Evolutionary conservation across 2,113 vertebrate genomes (phyloP).

Genomic region (Axis porcinus): DNA sequence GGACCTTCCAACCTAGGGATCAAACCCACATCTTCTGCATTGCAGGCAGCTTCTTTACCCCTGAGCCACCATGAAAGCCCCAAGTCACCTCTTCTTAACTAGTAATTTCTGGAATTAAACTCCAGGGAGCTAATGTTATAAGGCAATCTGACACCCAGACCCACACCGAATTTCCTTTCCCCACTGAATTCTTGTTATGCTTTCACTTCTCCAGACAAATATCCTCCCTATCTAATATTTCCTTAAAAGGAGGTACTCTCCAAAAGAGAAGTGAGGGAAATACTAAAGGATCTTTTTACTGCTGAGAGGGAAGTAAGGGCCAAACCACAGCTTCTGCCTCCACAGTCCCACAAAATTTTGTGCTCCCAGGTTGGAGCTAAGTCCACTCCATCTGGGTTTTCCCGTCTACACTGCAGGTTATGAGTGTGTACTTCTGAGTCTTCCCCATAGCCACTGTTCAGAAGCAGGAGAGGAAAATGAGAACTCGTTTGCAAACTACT

Average conservation of each 20-base stretch:
- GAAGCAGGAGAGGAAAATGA: background rate
- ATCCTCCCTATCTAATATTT: background rate
- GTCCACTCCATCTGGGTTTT: background rate
- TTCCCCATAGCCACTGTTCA: background rate
- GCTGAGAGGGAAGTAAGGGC: background rate
- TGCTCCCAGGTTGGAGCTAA: background rate
- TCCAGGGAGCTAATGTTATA: background rate
- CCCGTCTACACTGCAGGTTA: background rate
- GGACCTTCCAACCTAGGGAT: background rate
- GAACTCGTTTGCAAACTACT: background rate
- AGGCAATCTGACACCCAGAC: background rate
- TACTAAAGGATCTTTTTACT: background rate
- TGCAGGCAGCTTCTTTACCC: background rate
- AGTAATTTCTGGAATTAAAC: background rate
- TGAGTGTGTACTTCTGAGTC: background rate
- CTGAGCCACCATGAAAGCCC: background rate
- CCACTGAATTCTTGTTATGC: background rate
- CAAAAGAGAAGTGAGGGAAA: background rate
- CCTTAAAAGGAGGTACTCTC: background rate
- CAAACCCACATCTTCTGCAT: background rate
- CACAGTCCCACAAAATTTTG: background rate
- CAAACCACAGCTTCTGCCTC: background rate
- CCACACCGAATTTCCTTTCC: background rate
- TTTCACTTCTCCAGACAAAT: background rate
- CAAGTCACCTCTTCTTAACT: background rate